These are phyloP conservation scores for Pogona vitticeps DNA, from an alignment of 2,113 vertebrate species.

Conservation along the genomic window DNA sequence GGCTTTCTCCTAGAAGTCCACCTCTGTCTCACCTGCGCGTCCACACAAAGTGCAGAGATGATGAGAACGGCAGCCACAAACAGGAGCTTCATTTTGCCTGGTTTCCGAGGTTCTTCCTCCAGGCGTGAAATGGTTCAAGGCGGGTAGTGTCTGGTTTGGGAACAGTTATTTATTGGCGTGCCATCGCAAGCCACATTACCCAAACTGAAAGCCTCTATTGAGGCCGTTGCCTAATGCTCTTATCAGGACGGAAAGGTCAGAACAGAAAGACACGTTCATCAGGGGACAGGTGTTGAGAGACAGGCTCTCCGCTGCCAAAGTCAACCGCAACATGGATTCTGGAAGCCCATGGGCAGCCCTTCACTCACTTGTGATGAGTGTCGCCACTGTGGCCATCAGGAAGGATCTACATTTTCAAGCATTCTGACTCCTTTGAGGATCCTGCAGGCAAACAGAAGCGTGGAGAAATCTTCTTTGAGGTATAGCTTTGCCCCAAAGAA, in stretches of 20 bases:
- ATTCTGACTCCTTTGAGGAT: too few species aligned
- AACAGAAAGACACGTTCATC: too few species aligned
- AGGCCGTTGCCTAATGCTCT: background rate
- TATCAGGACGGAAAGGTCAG: constrained; percentile 3
- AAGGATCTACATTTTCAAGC: too few species aligned
- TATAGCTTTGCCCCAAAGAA: too few species aligned
- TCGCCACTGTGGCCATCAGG: too few species aligned
- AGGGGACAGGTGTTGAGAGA: background rate
- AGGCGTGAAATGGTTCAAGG: background rate
- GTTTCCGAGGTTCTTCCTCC: background rate
- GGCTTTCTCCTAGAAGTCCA: background rate
- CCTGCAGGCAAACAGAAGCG: too few species aligned
- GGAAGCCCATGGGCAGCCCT: too few species aligned
- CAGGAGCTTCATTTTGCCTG: background rate
- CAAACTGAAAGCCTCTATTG: constrained; percentile 6
- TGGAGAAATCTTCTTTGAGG: too few species aligned
- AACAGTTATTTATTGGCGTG: background rate
- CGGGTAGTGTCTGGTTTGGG: rapidly evolving
- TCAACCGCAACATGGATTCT: background rate
- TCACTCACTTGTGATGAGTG: too few species aligned
- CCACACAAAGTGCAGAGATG: background rate
- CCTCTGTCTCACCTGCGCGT: background rate
- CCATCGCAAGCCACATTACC: background rate
- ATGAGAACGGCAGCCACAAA: background rate
- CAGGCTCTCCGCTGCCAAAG: background rate